Conservation (phyloP, 2,888 invertebrate species). For the Harpalus rufipes region DNA sequence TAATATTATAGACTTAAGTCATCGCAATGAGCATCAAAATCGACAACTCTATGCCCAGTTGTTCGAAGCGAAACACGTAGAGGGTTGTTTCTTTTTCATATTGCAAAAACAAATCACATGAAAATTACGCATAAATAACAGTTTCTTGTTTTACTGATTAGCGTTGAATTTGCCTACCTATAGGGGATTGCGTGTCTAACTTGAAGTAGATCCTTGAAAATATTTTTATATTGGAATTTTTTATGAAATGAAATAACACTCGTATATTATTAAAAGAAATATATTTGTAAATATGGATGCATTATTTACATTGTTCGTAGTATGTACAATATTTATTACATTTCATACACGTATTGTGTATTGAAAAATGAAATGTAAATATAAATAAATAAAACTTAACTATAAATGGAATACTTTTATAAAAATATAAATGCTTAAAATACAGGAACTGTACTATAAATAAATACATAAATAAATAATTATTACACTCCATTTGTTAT, state of each 20-base stretch:
- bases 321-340: constrained; percentile 28
- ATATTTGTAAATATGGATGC: constrained; percentile 23
- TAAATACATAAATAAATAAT: constrained; percentile 42
- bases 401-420: constrained; percentile 29
- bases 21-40: too few species aligned
- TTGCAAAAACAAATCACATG: too few species aligned
- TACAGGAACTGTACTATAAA: constrained; percentile 48
- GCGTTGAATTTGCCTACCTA: too few species aligned
- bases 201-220: too few species aligned
- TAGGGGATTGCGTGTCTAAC: too few species aligned
- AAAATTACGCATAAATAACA: too few species aligned
- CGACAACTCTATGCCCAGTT: too few species aligned
- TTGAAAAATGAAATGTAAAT: constrained; percentile 4
- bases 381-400: constrained; percentile 35
- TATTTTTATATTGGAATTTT: not conserved
- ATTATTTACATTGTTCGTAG: constrained; percentile 25
- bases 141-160: too few species aligned
- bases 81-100: too few species aligned
- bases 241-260: not conserved
- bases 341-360: not conserved
- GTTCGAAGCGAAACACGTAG: too few species aligned
- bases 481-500: constrained; percentile 23
- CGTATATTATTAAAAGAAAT: not conserved
- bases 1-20: too few species aligned
- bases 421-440: constrained; percentile 53